These are phyloP conservation scores for Sceloporus tristichus DNA, from an alignment of 2,113 vertebrate genomes.

Conservation along the genomic window DNA sequence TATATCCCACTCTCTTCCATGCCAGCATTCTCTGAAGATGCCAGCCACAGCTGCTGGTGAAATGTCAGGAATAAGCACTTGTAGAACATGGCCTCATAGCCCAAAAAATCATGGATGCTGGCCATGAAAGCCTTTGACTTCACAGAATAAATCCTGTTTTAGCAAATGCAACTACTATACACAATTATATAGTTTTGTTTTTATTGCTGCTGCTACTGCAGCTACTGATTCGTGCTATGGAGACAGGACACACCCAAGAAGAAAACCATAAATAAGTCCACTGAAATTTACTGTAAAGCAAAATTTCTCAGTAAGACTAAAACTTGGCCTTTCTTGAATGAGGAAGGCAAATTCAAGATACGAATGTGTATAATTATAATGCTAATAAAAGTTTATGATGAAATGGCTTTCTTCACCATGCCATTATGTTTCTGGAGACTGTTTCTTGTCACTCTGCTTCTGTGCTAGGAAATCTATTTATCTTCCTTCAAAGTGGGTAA, in stretches of 20 bases:
- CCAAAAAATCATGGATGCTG: too few relatives aligned
- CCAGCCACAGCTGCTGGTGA: too few relatives aligned
- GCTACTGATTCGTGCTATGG: not conserved
- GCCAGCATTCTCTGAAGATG: too few relatives aligned
- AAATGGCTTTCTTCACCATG: slow-evolving; percentile 37
- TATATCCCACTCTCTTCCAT: too few relatives aligned
- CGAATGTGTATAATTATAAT: not conserved
- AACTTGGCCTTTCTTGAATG: slow-evolving; percentile 7
- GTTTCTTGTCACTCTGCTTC: slow-evolving; percentile 8
- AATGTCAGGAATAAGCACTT: too few relatives aligned
- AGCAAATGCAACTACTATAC: not conserved
- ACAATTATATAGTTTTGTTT: not conserved
- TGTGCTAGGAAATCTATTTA: slow-evolving; percentile 29
- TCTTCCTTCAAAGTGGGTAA: slow-evolving; percentile 31
- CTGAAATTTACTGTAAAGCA: not conserved
- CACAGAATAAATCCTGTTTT: not conserved
- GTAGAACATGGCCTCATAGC: too few relatives aligned
- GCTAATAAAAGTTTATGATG: not conserved
- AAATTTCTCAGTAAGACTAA: not conserved
- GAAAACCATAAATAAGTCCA: not conserved
- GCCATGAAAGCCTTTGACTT: too few relatives aligned
- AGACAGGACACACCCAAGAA: not conserved
- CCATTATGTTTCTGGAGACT: slow-evolving; percentile 23
- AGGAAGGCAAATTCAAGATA: not conserved
- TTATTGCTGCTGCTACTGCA: too few relatives aligned